Evolutionary conservation across 2,888 invertebrate species (phyloP), one percentile per base, ranked within the genome.

Genomic region (Conus canariensis): DNA sequence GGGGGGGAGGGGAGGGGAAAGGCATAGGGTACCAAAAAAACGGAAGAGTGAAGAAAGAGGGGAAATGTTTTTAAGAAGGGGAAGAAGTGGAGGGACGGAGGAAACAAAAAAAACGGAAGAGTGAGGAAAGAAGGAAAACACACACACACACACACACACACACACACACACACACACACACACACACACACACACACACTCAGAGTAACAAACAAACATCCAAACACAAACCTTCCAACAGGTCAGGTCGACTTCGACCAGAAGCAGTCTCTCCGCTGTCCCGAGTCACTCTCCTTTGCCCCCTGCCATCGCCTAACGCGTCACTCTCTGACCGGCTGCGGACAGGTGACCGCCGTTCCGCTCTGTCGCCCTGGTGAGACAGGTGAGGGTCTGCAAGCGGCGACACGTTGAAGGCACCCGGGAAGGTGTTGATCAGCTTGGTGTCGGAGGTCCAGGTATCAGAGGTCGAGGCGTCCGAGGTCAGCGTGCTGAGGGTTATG

Each of bases 341-440:
- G 12, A 9, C 80, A 30, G 10, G 7, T 80, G 80, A 80, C 14
- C 45, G 10, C 10, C 16, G 10, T n/a, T n/a, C n/a, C n/a, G 22
- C 74, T 8, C 7, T 7, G 30, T 12, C 14, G 1, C 30, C 30
- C 80, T 45, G 22, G 58, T 19, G 14, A 22, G 82, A 83, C 8
- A 10, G 25, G 30, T 30, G 7, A 16, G 10, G 82, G 19, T 56
- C 7, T 5, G 8, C 56, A 7, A 22, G 82, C 10, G 82, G 58
- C 14, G 22, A 58, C 30, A 80, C 60, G 59, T 77, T 77, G 80
- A 80, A 88, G 3, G 89, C 89, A 1, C 89, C 88, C 19, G 89
- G 89, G 30, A 70, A 89, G 16, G 88, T 88, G 88, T 58, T 88
- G 88, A 88, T 88, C 88, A 88, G 4, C 14, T 30, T 7, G n/a